These are phyloP conservation scores for Hydrozoanthus gracilis DNA, from an alignment of 92 coral and sea anemone species.

Conservation along the genomic window DNA sequence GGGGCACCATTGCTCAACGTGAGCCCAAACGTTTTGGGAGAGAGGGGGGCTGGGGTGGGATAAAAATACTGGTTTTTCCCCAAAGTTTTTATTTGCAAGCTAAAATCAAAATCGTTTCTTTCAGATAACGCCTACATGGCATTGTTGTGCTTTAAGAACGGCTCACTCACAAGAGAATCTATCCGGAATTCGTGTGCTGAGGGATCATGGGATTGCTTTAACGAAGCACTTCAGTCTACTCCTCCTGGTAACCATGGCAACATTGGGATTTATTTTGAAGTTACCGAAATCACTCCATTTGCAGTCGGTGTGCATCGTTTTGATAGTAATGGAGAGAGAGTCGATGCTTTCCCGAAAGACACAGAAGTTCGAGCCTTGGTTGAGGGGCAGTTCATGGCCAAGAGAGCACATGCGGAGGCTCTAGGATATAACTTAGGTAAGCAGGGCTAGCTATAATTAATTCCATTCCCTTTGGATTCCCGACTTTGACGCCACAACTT, in stretches of 20 bases:
- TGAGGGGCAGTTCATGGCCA: conserved; percentile 96
- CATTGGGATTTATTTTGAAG: conserved; percentile 93
- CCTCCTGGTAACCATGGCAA: conserved; percentile 95
- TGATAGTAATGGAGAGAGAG: conserved; percentile 68
- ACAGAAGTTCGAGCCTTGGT: conserved; percentile 89
- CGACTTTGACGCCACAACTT: too few relatives aligned
- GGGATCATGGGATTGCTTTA: conserved; percentile 90
- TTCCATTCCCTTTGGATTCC: background rate
- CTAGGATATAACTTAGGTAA: conserved; percentile 89
- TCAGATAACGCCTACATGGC: conserved; percentile 94
- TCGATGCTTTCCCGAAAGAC: conserved; percentile 78
- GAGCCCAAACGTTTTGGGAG: too few relatives aligned
- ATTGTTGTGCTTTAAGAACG: conserved; percentile 94
- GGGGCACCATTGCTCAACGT: too few relatives aligned
- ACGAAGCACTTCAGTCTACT: conserved; percentile 69
- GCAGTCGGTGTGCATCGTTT: conserved; percentile 92
- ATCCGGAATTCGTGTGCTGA: conserved; percentile 79
- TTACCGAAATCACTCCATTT: conserved; percentile 93
- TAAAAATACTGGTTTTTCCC: too few relatives aligned
- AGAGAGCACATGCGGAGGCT: conserved; percentile 93
- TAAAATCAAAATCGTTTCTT: background rate
- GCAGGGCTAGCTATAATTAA: conserved; percentile 16
- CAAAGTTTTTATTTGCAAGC: too few relatives aligned
- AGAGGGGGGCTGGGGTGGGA: too few relatives aligned
- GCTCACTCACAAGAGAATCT: conserved; percentile 91